Evolutionary conservation across 2,113 vertebrate genomes (phyloP), one percentile per base, ranked within the genome.

Genomic region (Sinocyclocheilus maitianheensis): DNA sequence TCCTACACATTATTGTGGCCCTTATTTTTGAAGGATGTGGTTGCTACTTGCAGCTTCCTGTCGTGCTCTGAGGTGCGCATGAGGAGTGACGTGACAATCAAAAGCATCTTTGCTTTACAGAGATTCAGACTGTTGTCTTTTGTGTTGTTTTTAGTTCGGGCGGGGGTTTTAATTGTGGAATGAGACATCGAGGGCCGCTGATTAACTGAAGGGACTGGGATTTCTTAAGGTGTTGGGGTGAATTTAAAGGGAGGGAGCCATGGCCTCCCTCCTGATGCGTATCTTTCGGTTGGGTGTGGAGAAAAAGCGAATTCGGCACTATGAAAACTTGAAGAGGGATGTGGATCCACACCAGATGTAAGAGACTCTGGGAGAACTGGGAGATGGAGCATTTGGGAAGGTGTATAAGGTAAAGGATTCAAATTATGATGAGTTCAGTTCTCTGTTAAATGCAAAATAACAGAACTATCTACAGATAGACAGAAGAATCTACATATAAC

Each of bases 361-460:
- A 94, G 81, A 87, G 53, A 89, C 93, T 4, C 72, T 90, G 30
- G 91, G 92, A 1, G 92, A 94, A n/a, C 89, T 95, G 77, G 94
- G 94, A 0, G 91, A 94, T 0, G 93, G 94, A 0, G 93, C 94
- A 9, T 94, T 94, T 0, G 92, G 94, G 46, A 94, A 94, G 84
- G 94, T 94, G 18, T 93, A 91, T 34, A 94, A 95, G 93, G 94
- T 94, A 91, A 87, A 89, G 30, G 58, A 2, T 78, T 78, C 13
- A 77, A 51, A 51, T 18, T 3, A 18, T 78, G 46, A 43, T 43
- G 43, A 48, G 4, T 78, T 78, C 26, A 78, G 3, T 8, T 60
- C 10, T 10, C 77, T 20, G 30, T 5, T 11, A 13, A 79, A 37
- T 30, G 34, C 24, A 78, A 34, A 46, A n/a, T 46, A 75, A n/a